Evolutionary conservation across 2,113 vertebrate genomes (phyloP).

Genomic region (Etheostoma spectabile): DNA sequence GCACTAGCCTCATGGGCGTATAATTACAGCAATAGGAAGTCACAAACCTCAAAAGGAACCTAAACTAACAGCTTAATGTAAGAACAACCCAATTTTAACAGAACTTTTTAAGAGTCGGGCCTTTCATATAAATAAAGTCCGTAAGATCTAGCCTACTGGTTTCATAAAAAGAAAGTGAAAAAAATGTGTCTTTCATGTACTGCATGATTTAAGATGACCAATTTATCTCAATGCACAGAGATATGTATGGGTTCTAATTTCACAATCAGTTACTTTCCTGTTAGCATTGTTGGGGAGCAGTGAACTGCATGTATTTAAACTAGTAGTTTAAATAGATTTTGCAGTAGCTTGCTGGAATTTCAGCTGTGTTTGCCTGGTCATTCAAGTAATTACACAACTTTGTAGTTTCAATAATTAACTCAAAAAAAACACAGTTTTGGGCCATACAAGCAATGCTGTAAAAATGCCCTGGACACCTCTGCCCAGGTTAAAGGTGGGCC

Average conservation of each 20-base stretch:
- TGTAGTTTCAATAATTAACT: no score
- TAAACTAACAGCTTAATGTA: not conserved
- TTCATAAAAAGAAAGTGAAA: not conserved
- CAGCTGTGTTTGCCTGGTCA: no score
- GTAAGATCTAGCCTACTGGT: not conserved
- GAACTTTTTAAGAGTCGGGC: not conserved
- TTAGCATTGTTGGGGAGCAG: not conserved
- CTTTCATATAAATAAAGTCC: not conserved
- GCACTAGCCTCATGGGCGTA: not conserved
- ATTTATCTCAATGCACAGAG: not conserved
- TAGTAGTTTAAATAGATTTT: no score
- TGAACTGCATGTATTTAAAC: no score
- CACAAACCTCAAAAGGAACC: conserved; percentile 47
- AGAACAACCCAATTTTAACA: not conserved
- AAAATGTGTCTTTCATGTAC: not conserved
- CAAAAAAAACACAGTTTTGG: no score
- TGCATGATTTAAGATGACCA: not conserved
- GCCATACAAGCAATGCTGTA: no score
- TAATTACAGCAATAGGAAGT: conserved; percentile 51
- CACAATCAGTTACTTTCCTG: not conserved
- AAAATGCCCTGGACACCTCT: no score
- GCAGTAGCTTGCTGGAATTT: no score
- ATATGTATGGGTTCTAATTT: not conserved
- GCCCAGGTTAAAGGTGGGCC: no score
- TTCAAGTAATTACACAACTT: no score